A percentile compares a stretch with the other conserved stretches of the same genome.
Conservation (phyloP, 1,140 invertebrate genomes). For the roundworm (Caenorhabditis elegans) region DNA sequence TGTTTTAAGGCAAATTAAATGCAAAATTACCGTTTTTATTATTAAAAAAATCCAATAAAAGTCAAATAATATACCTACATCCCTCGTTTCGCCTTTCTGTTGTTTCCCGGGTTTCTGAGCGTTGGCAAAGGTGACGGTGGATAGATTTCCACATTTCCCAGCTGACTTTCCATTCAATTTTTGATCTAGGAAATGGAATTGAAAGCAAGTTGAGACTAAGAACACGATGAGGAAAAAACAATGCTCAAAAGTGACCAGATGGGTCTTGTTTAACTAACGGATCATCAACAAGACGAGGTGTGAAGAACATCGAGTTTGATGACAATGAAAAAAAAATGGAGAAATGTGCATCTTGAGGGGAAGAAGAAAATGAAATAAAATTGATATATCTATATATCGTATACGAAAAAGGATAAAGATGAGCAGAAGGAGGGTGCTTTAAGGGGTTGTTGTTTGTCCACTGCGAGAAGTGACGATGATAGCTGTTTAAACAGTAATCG, state of each 20-base stretch:
- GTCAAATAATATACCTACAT: background rate
- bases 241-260: no score
- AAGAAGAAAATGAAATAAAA: background rate
- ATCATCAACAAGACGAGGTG: no score
- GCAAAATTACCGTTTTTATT: no score
- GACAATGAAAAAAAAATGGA: no score
- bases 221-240: background rate
- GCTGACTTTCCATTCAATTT: constrained; percentile 18
- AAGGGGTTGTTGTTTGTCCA: constrained; percentile 6
- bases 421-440: background rate
- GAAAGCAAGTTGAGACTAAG: background rate
- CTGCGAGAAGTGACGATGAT: constrained; percentile 24
- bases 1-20: no score
- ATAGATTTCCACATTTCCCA: constrained; percentile 25
- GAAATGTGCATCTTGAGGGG: no score
- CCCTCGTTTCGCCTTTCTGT: background rate
- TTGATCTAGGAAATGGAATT: background rate
- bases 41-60: background rate
- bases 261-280: no score
- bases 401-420: constrained; percentile 11
- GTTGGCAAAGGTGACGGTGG: background rate
- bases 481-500: constrained; percentile 30
- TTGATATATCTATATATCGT: background rate
- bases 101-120: background rate
- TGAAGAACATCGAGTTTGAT: no score